Conservation (phyloP, 2,797 vertebrate species). For the Xiphophorus birchmanni region DNA sequence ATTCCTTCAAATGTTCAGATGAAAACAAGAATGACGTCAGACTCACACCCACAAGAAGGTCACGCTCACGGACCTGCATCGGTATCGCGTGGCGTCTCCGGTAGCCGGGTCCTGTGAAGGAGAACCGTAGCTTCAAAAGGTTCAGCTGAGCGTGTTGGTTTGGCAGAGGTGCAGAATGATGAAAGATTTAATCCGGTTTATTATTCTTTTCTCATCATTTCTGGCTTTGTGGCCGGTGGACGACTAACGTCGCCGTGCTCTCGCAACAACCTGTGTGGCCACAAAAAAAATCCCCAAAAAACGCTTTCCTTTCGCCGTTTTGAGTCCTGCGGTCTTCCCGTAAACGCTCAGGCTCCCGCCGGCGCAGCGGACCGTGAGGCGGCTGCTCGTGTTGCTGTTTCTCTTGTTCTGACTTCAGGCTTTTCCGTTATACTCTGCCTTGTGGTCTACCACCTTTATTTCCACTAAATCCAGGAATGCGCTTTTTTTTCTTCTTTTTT, state of each 20-base stretch:
- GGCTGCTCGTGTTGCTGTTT: constrained; percentile 44
- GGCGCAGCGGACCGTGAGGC: constrained; percentile 37
- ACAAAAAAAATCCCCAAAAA: constrained; percentile 8
- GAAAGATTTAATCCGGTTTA: constrained; percentile 50
- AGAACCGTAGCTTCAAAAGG: constrained; percentile 37
- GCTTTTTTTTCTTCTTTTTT: neutral
- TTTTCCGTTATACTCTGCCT: constrained; percentile 45
- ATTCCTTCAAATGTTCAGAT: neutral
- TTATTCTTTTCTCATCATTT: constrained; percentile 54
- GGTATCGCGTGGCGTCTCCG: neutral
- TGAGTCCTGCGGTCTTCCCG: constrained; percentile 47
- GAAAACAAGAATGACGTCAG: neutral
- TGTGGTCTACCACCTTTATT: constrained; percentile 32
- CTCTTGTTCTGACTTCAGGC: constrained; percentile 35
- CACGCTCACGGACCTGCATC: neutral
- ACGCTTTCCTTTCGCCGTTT: constrained; percentile 51
- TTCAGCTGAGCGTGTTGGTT: constrained; percentile 32
- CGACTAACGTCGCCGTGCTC: constrained; percentile 34
- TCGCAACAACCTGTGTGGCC: constrained; percentile 30
- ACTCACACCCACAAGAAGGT: neutral
- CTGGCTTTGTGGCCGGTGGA: constrained; percentile 35
- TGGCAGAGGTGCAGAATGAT: constrained; percentile 28
- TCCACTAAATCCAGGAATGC: constrained; percentile 45
- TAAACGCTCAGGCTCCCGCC: constrained; percentile 30
- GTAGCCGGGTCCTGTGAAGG: neutral